Percentiles rank a stretch among this genome's conserved stretches.
Evolutionary conservation across 1,140 invertebrate species (phyloP).

Genomic region (Tigriopus japonicus): DNA sequence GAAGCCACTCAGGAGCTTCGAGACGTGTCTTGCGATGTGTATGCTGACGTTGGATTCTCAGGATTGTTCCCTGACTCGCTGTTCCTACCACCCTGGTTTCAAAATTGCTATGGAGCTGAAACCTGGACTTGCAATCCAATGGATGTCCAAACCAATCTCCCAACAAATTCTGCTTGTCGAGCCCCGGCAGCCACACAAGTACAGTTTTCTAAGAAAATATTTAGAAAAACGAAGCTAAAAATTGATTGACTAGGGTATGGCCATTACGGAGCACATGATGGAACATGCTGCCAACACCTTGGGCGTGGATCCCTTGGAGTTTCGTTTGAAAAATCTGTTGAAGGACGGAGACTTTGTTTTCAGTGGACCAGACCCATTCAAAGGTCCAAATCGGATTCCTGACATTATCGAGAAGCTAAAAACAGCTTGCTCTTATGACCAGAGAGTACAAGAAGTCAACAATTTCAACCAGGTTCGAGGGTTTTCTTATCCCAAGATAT

Average conservation of each 20-base stretch:
- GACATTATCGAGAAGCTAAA: slow-evolving; percentile 15
- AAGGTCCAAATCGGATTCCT: slow-evolving; percentile 7
- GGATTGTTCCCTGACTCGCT: background rate
- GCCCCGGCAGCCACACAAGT: slow-evolving; percentile 40
- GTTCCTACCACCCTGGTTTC: background rate
- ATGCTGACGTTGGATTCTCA: background rate
- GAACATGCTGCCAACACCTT: slow-evolving; percentile 51
- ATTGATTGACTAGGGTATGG: slow-evolving; percentile 17
- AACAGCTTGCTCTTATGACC: slow-evolving; percentile 15
- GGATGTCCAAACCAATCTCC: slow-evolving; percentile 37
- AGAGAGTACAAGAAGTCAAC: slow-evolving; percentile 13
- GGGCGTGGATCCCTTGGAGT: slow-evolving; percentile 42
- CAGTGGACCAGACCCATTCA: background rate
- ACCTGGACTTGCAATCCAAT: slow-evolving; percentile 34
- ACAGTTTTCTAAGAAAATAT: too few species aligned
- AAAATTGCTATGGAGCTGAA: slow-evolving; percentile 28
- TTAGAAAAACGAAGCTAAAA: too few species aligned
- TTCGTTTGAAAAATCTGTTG: slow-evolving; percentile 24
- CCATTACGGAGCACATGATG: slow-evolving; percentile 52
- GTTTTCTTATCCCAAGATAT: too few species aligned
- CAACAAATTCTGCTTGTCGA: slow-evolving; percentile 37
- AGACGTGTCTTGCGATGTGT: background rate
- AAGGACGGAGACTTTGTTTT: slow-evolving; percentile 21
- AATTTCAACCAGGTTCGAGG: slow-evolving; percentile 14
- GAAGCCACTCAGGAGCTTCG: background rate